Percentiles rank a stretch among this genome's conserved stretches.
Conservation (phyloP, 1,140 invertebrate genomes). For the Palaemon carinicauda region DNA sequence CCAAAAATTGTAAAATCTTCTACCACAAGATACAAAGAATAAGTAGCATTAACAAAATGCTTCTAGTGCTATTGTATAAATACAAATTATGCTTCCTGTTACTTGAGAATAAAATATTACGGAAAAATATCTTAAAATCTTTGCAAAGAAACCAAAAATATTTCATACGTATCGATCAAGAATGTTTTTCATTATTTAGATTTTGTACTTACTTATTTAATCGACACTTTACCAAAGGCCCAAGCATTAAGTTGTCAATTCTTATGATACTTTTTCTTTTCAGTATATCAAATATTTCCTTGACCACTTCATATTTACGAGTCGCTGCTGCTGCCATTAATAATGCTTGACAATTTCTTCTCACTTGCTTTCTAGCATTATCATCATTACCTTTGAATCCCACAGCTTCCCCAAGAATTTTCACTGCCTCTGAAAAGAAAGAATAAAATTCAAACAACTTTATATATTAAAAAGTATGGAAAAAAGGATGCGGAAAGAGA, state of each 20-base stretch:
- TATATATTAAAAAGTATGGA: neutral
- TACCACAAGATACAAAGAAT: too few relatives aligned
- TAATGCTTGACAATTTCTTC: slow-evolving; percentile 2
- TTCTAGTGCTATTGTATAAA: too few relatives aligned
- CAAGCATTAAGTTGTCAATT: neutral
- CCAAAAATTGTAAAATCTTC: too few relatives aligned
- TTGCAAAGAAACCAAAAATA: too few relatives aligned
- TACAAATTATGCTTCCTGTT: too few relatives aligned
- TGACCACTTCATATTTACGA: neutral
- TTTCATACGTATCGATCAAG: too few relatives aligned
- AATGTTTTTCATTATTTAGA: too few relatives aligned
- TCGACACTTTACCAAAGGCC: slow-evolving; percentile 3
- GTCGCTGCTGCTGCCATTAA: slow-evolving; percentile 13
- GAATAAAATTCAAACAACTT: neutral
- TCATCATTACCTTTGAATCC: too few relatives aligned
- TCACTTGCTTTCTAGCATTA: neutral
- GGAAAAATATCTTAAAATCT: too few relatives aligned
- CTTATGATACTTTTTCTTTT: neutral
- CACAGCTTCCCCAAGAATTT: neutral
- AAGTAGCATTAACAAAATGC: too few relatives aligned
- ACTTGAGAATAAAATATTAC: too few relatives aligned
- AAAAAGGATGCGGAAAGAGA: neutral
- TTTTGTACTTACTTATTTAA: slow-evolving; percentile 2
- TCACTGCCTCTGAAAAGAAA: slow-evolving; percentile 5
- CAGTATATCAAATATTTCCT: neutral